Base-by-base conservation (phyloP, 1,140 invertebrate species). In the Bombus confusus region DNA sequence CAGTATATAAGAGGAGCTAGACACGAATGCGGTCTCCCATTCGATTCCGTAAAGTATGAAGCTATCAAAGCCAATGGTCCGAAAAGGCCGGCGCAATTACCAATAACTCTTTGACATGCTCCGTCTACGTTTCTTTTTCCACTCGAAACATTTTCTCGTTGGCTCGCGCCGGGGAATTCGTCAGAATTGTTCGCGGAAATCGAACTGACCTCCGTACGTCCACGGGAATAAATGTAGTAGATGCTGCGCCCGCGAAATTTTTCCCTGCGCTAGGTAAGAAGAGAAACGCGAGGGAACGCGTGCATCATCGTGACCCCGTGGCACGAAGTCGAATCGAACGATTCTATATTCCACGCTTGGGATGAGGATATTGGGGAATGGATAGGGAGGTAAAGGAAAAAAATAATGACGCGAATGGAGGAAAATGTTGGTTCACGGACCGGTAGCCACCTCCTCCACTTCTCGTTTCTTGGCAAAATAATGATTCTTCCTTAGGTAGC, bases 41-140 rank as follows among this genome's bases (percentile, higher is more conserved):
- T 94, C 94, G 94, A 94, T 94, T 95, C 84, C 81, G 93, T 94
- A 91, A 95, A 93, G 94, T 95, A 95, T 94, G 93, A 95, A 94
- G 93, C 94, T 94, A 95, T 95, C 94, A 94, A 92, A 93, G 66
- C 80, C 93, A 95, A 95, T 95, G 94, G 92, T 64, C 94, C 93
- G 94, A 90, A 91, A 94, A 94, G 92, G 90, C 87, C 89, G 86
- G 86, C 83, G 91, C 94, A 94, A 94, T 95, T 95, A 94, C 93
- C 93, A 91, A 94, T 95, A 94, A 95, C 89, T 95, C 93, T 95
- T 92, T 92, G 87, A 92, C 92, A 86, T 91, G 87, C 90, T 75
- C 86, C 86, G 86, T 91, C 90, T 89, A 86, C 91, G 89, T 91
- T 91, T 92, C 87, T 90, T 92, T 88, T 86, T 89, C 72, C 86